Percentiles rank a stretch among this genome's conserved stretches.
phyloP scores from a whole-genome alignment of 2,797 vertebrate genomes.

The Manis crassicaudata region DNA sequence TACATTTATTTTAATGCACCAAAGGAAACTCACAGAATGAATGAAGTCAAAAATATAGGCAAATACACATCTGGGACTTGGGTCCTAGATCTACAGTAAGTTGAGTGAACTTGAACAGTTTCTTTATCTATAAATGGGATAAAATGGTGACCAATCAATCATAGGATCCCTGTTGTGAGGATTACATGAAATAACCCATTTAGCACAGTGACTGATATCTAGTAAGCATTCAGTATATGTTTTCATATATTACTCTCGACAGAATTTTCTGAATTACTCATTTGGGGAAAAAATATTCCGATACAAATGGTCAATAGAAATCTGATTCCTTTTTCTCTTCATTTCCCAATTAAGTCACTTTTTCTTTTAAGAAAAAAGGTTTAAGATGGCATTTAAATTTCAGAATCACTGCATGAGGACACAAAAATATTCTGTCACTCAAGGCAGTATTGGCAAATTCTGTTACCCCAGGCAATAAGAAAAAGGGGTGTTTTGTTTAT shows the following conservation, averaged over 20 bases:
- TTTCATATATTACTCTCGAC: neutral
- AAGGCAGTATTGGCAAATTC: neutral
- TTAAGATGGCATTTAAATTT: constrained; percentile 52
- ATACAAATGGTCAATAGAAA: constrained; percentile 12
- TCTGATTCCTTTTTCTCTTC: neutral
- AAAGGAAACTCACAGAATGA: neutral
- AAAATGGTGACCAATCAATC: neutral
- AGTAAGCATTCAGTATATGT: neutral
- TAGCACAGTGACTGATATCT: neutral
- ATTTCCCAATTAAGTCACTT: neutral
- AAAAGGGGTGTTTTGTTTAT: neutral
- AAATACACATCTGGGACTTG: neutral
- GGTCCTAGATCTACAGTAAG: neutral
- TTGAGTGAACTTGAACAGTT: neutral
- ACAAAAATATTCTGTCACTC: neutral
- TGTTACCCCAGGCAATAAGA: neutral
- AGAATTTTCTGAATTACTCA: neutral
- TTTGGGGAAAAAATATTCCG: neutral
- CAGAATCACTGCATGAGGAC: neutral
- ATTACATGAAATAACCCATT: neutral
- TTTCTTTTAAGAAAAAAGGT: neutral
- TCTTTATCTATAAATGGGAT: neutral
- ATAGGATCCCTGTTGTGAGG: neutral
- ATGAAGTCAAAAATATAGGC: neutral
- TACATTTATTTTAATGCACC: neutral